Conservation (phyloP, 2,888 invertebrate genomes). For the Danaus chrysippus region DNA sequence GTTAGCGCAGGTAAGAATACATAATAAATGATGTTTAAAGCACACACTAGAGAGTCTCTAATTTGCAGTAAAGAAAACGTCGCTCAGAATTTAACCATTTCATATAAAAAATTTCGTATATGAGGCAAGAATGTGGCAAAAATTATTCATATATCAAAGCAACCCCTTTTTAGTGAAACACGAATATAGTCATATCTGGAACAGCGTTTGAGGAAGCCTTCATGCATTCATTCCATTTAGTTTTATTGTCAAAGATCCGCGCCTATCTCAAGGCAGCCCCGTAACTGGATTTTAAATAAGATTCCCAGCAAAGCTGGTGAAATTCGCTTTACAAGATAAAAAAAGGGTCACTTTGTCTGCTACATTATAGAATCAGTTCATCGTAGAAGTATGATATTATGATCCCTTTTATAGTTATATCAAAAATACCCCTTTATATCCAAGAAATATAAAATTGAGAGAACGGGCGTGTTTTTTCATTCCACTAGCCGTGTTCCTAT, state of each 20-base stretch:
- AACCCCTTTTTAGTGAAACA: constrained; percentile 61
- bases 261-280: constrained; percentile 70
- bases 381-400: constrained; percentile 62
- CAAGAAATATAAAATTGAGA: constrained; percentile 40
- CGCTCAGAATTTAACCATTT: constrained; percentile 32
- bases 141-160: constrained; percentile 55
- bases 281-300: constrained; percentile 79
- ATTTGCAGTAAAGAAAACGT: constrained; percentile 37
- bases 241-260: constrained; percentile 75
- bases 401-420: constrained; percentile 60
- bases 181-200: constrained; percentile 66
- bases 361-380: constrained; percentile 64
- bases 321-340: constrained; percentile 76
- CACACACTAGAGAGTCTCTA: constrained; percentile 4
- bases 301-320: constrained; percentile 67
- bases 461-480: constrained; percentile 58
- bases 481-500: constrained; percentile 55
- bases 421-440: constrained; percentile 25
- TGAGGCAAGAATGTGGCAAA: constrained; percentile 46
- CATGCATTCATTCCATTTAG: constrained; percentile 78
- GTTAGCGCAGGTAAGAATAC: constrained; percentile 1
- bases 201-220: constrained; percentile 67
- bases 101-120: constrained; percentile 42
- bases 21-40: constrained; percentile 8
- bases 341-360: constrained; percentile 71